These are phyloP conservation scores for Colletes latitarsis DNA, from an alignment of 1,140 invertebrate species.

Conservation along the genomic window DNA sequence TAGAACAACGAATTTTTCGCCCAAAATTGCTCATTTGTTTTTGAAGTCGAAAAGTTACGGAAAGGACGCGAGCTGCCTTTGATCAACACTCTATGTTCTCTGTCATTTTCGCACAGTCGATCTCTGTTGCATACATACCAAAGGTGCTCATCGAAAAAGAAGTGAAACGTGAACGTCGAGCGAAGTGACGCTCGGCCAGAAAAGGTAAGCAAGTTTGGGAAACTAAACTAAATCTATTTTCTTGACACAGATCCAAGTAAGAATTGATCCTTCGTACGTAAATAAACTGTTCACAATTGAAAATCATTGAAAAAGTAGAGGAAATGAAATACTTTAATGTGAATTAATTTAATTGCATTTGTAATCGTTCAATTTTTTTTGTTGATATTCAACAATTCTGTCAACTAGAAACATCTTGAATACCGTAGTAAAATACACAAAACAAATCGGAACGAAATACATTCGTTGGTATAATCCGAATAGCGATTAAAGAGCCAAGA, in stretches of 20 bases:
- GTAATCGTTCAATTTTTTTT: background rate
- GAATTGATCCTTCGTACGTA: background rate
- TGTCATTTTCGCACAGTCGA: background rate
- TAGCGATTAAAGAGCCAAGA: background rate
- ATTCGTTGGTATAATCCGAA: background rate
- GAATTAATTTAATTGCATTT: background rate
- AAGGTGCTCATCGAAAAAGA: background rate
- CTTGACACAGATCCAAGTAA: constrained; percentile 10
- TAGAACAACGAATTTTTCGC: constrained; percentile 34
- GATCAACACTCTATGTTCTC: background rate
- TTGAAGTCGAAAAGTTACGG: background rate
- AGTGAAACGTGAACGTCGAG: constrained; percentile 42
- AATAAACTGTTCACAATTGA: background rate
- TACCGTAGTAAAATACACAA: background rate
- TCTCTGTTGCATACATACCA: background rate
- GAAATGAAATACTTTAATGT: background rate
- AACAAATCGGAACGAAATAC: background rate
- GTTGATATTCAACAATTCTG: background rate
- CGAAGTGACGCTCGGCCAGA: constrained; percentile 41
- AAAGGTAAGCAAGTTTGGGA: constrained; percentile 39
- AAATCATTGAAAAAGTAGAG: background rate
- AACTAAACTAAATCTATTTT: constrained; percentile 14
- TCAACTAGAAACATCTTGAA: background rate
- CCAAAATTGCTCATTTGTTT: background rate
- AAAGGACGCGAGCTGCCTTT: background rate